A percentile compares a stretch with the other conserved stretches of the same genome.
Conservation (phyloP, 1,140 invertebrate genomes). For the Hyposmocoma kahamanoa region DNA sequence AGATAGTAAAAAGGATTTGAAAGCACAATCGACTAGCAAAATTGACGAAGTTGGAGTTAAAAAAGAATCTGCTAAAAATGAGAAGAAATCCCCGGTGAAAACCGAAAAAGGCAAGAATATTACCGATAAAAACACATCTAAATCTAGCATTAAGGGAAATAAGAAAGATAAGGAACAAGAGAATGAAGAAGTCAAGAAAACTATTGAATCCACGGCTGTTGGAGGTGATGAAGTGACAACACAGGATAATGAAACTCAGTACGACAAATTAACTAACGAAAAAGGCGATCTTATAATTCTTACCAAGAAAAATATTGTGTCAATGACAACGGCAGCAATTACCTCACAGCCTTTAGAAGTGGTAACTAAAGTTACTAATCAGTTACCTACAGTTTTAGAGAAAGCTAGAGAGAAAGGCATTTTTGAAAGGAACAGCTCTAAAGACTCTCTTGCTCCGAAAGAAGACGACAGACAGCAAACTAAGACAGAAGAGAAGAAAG, state of each 20-base stretch:
- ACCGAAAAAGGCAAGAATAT: conserved; percentile 14
- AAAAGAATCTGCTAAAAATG: conserved; percentile 19
- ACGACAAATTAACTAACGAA: conserved; percentile 57
- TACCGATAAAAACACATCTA: conserved; percentile 8
- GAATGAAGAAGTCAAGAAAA: conserved; percentile 24
- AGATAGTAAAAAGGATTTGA: conserved; percentile 54
- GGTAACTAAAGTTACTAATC: conserved; percentile 68
- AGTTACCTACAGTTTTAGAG: conserved; percentile 62
- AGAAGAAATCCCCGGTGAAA: conserved; percentile 19
- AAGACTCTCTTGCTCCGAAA: conserved; percentile 57
- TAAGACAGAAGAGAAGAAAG: conserved; percentile 19
- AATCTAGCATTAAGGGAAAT: conserved; percentile 6
- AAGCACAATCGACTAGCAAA: conserved; percentile 49
- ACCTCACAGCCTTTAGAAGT: conserved; percentile 71
- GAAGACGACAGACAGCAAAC: conserved; percentile 36
- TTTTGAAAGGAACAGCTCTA: conserved; percentile 66
- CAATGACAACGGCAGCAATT: conserved; percentile 73
- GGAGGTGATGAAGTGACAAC: conserved; percentile 32
- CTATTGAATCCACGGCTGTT: conserved; percentile 11
- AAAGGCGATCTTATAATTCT: conserved; percentile 63
- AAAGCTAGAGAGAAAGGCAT: conserved; percentile 69
- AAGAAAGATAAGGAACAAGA: conserved; percentile 18
- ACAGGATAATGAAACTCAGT: conserved; percentile 68
- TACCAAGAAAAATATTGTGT: conserved; percentile 68
- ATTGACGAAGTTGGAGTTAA: conserved; percentile 35